phyloP scores from a whole-genome alignment of 2,888 invertebrate genomes.

The Ariolimax columbianus region DNA sequence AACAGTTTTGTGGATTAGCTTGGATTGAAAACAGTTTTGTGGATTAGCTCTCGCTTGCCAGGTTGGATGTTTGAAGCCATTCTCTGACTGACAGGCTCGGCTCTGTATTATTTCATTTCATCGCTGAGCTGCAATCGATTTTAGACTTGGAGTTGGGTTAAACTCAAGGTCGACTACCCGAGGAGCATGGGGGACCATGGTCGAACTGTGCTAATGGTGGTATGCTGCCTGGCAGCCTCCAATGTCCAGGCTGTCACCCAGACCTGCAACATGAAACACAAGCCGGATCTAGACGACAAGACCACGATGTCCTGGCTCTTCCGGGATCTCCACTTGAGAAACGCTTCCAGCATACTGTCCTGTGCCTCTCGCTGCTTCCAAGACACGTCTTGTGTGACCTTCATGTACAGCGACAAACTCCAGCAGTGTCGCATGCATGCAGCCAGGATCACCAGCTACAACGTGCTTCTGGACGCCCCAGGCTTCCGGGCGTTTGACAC shows the following conservation, averaged over 20 bases:
- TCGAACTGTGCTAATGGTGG: too few relatives aligned
- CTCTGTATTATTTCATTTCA: too few relatives aligned
- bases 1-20: too few relatives aligned
- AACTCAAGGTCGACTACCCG: too few relatives aligned
- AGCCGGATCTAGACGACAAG: slow-evolving; percentile 2
- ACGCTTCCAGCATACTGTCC: neutral
- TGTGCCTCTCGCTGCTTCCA: slow-evolving; percentile 12
- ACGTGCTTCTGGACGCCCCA: neutral
- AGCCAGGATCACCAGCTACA: neutral
- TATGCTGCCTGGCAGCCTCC: neutral
- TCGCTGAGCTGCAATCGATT: too few relatives aligned
- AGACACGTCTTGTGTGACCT: slow-evolving; percentile 24
- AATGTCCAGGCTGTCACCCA: neutral
- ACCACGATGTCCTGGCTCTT: neutral
- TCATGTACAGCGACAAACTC: neutral
- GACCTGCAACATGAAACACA: neutral
- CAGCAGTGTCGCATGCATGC: neutral
- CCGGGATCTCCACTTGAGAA: neutral
- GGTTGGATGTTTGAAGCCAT: too few relatives aligned
- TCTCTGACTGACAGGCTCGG: too few relatives aligned
- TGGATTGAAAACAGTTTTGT: too few relatives aligned
- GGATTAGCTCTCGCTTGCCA: too few relatives aligned
- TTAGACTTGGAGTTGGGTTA: too few relatives aligned
- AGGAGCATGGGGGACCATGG: too few relatives aligned
- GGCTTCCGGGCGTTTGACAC: slow-evolving; percentile 16